Evolutionary conservation across 2,888 invertebrate species (phyloP).

Genomic region (Capitulum mitella): DNA sequence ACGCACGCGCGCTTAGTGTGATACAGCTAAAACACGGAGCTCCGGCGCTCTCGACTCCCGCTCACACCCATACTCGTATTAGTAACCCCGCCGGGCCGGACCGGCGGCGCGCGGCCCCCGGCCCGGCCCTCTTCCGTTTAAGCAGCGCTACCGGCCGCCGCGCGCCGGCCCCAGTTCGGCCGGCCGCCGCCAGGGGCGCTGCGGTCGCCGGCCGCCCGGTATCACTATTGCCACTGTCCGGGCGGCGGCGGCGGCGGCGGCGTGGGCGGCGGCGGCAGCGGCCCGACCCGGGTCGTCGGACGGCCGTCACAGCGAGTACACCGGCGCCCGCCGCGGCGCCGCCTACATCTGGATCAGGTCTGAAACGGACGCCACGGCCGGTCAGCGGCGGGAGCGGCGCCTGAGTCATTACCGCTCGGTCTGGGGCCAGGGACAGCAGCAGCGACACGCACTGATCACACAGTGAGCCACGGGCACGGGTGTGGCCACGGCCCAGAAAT

Average conservation of each 20-base stretch:
- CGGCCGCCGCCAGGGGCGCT: neutral
- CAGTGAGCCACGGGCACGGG: too few relatives aligned
- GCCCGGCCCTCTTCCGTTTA: neutral
- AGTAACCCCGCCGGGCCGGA: neutral
- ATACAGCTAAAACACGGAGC: neutral
- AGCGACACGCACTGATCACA: too few relatives aligned
- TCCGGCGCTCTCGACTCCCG: neutral
- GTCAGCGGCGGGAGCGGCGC: neutral
- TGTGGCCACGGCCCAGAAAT: too few relatives aligned
- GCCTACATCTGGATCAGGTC: neutral
- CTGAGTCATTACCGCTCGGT: too few relatives aligned
- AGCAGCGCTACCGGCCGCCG: neutral
- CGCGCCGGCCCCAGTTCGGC: neutral
- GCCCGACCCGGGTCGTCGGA: neutral
- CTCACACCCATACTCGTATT: neutral
- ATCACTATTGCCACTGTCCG: slow-evolving; percentile 1
- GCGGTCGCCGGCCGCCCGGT: neutral
- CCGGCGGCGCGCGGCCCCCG: neutral
- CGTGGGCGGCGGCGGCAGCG: neutral
- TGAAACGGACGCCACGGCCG: neutral
- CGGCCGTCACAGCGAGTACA: neutral
- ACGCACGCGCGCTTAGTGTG: neutral
- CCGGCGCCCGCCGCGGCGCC: neutral
- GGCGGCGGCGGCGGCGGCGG: neutral
- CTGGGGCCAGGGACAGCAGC: too few relatives aligned